phyloP scores from a whole-genome alignment of 2,888 invertebrate species.

The Cheilosia vulpina region DNA sequence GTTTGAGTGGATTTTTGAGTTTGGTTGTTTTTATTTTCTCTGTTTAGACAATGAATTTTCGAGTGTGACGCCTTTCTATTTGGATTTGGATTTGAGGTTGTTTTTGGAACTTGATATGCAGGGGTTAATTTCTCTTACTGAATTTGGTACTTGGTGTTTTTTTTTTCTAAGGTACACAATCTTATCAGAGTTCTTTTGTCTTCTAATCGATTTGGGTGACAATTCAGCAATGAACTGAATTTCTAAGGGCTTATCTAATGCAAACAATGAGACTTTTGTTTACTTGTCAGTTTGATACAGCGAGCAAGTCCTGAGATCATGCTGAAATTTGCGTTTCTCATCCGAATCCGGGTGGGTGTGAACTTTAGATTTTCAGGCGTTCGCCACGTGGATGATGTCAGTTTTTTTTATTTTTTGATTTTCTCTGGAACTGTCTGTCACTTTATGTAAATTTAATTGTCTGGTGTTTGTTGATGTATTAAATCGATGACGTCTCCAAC shows the following conservation, averaged over 20 bases:
- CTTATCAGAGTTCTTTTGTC: constrained; percentile 21
- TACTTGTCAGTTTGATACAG: background rate
- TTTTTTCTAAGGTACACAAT: constrained; percentile 28
- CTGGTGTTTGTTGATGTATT: constrained; percentile 4
- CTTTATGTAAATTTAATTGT: background rate
- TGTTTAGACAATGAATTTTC: constrained; percentile 1
- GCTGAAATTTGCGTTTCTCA: constrained; percentile 47
- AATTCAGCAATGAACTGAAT: constrained; percentile 69
- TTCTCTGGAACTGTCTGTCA: background rate
- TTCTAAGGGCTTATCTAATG: constrained; percentile 37
- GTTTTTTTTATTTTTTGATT: background rate
- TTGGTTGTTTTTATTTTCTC: background rate
- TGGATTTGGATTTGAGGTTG: background rate
- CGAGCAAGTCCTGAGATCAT: constrained; percentile 42
- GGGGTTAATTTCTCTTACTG: constrained; percentile 11
- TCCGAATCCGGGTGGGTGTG: constrained; percentile 38
- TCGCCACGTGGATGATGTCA: constrained; percentile 27
- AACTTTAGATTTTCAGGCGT: constrained; percentile 34
- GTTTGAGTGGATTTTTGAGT: constrained; percentile 13
- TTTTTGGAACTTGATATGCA: constrained; percentile 28
- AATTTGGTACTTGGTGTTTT: background rate
- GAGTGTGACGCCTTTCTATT: constrained; percentile 12
- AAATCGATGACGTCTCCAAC: constrained; percentile 14
- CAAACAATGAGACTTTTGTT: constrained; percentile 29
- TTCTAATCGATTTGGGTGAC: constrained; percentile 33